Conservation (phyloP, 2,888 invertebrate genomes). For the Podotricha telesiphe region DNA sequence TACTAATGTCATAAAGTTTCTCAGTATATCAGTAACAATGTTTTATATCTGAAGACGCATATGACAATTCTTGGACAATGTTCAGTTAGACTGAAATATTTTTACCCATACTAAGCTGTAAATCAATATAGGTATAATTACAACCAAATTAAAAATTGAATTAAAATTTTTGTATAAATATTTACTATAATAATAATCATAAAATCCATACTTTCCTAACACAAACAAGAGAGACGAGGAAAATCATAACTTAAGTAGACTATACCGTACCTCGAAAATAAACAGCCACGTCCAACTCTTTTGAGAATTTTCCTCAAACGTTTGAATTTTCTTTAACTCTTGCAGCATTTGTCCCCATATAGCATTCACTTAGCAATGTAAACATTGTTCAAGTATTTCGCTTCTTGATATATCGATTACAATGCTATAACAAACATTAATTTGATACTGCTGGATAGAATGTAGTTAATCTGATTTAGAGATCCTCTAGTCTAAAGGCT, state of each 20-base stretch:
- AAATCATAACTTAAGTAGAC: slow-evolving; percentile 73
- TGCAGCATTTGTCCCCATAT: slow-evolving; percentile 21
- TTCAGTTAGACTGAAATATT: no score
- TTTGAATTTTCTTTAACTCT: slow-evolving; percentile 49
- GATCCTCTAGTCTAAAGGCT: neutral
- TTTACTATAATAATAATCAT: no score
- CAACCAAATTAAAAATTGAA: no score
- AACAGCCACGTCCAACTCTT: slow-evolving; percentile 54
- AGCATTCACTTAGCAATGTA: slow-evolving; percentile 16
- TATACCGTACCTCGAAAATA: slow-evolving; percentile 56
- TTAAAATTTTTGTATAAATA: no score
- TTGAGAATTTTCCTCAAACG: slow-evolving; percentile 49
- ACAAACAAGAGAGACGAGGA: slow-evolving; percentile 51
- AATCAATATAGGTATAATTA: no score
- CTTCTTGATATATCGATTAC: slow-evolving; percentile 4
- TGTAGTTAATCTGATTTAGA: slow-evolving; percentile 9
- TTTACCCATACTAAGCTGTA: no score
- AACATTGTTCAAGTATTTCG: slow-evolving; percentile 14
- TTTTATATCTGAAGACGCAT: no score
- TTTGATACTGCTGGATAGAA: neutral
- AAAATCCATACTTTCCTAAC: slow-evolving; percentile 50
- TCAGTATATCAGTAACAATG: no score
- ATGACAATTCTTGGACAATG: no score
- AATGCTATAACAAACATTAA: slow-evolving; percentile 2
- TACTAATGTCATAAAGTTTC: no score